Evolutionary conservation across 2,797 vertebrate genomes (phyloP), one percentile per base, ranked within the genome.

Genomic region (Halcyon chelicuti): DNA sequence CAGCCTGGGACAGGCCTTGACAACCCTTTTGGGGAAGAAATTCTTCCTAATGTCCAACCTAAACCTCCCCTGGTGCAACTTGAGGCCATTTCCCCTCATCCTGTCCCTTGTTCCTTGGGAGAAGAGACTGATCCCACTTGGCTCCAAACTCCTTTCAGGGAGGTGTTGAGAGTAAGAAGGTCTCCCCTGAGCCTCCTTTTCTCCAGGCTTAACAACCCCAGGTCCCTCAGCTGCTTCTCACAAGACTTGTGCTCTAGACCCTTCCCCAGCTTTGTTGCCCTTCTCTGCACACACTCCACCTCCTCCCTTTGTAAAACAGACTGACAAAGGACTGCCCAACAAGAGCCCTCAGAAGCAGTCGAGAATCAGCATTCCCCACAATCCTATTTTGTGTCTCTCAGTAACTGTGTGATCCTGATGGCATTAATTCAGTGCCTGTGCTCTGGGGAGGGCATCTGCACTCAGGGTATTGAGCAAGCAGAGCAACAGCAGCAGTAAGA

Each of bases 331-430:
- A n/a, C 42, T 66, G 78, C 84, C 86, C 0, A 3, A 47, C 21
- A 17, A 58, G 86, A 68, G 70, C 58, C 52, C 20, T 58, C 1
- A 1, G 67, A 66, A 54, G 67, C 2, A 3, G 47, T 31, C 0
- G 0, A 54, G 74, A 52, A 77, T 65, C 78, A 58, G 54, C 61
- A 58, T 58, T 29, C 49, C 14, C 11, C 33, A n/a, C 63, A 92
- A 95, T 93, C 80, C 65, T 37, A 23, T 96, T 94, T 95, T 94
- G 87, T 88, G 78, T 40, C 39, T 94, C 58, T 88, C 47, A 44
- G 79, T 33, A 60, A 35, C 83, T 0, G 0, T 42, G 72, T 70
- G 60, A 70, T 72, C 75, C 84, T 33, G 22, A 10, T 62, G 28
- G 84, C 71, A 12, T 46, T 68, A 70, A 75, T 62, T 63, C 60